phyloP scores from a whole-genome alignment of 1,140 invertebrate genomes.

The Nymphalis io region DNA sequence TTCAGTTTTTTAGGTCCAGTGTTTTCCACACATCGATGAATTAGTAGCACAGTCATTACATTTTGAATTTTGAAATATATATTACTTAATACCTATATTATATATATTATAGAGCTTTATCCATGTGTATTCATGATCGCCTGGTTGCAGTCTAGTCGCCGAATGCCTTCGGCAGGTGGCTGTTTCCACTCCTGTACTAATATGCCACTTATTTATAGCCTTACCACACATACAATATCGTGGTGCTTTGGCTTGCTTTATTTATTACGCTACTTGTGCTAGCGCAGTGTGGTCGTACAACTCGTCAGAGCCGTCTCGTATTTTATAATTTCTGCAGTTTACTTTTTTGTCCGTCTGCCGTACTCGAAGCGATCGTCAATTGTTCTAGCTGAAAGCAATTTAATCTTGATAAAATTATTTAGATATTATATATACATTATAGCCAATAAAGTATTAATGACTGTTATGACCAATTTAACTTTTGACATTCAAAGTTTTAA shows the following conservation, averaged over 20 bases:
- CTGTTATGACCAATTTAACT: too few relatives aligned
- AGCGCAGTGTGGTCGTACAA: constrained; percentile 43
- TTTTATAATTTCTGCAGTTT: constrained; percentile 53
- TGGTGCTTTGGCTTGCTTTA: constrained; percentile 52
- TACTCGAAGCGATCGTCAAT: constrained; percentile 23
- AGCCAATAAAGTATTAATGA: too few relatives aligned
- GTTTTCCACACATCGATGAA: too few relatives aligned
- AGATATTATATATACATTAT: not conserved
- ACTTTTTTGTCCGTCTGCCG: constrained; percentile 60
- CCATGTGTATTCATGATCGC: constrained; percentile 8
- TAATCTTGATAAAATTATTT: too few relatives aligned
- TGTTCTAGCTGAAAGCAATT: not conserved
- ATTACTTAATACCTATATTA: not conserved
- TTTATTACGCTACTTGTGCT: constrained; percentile 52
- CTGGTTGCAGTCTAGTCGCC: constrained; percentile 21
- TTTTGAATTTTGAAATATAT: too few relatives aligned
- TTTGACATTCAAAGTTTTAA: not conserved
- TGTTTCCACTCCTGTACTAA: constrained; percentile 35
- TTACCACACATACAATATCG: constrained; percentile 47
- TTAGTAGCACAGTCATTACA: too few relatives aligned
- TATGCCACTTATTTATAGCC: constrained; percentile 49
- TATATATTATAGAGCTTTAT: not conserved
- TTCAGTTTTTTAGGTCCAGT: too few relatives aligned
- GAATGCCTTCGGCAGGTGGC: constrained; percentile 51
- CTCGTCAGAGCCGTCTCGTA: constrained; percentile 44